These are phyloP conservation scores for Cordilura impudica DNA, from an alignment of 2,888 invertebrate genomes.

Conservation along the genomic window DNA sequence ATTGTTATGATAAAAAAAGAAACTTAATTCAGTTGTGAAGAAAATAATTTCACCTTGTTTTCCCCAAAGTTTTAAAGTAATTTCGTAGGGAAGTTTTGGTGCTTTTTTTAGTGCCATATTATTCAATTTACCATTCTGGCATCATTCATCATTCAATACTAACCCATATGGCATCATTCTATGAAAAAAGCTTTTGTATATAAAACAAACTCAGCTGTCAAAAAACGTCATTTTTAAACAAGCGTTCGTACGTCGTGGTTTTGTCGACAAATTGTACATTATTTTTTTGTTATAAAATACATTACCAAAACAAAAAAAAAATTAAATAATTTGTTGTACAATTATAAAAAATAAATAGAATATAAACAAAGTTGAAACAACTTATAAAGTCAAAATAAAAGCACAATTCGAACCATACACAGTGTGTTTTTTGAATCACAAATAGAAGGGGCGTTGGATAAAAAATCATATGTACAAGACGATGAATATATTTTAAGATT, in stretches of 20 bases:
- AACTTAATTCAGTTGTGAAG: too few species aligned
- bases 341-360: constrained; percentile 3
- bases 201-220: constrained; percentile 61
- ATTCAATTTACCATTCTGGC: neutral
- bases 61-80: too few species aligned
- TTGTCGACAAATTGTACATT: constrained; percentile 20
- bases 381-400: neutral
- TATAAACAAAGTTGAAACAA: constrained; percentile 10
- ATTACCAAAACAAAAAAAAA: neutral
- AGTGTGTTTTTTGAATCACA: neutral
- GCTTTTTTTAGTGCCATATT: too few species aligned
- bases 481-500: constrained; percentile 23
- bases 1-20: too few species aligned
- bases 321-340: neutral
- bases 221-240: constrained; percentile 60
- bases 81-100: too few species aligned
- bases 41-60: too few species aligned
- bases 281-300: constrained; percentile 2
- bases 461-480: constrained; percentile 29
- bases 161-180: constrained; percentile 1
- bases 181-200: constrained; percentile 44
- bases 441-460: constrained; percentile 45
- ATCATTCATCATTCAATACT: neutral
- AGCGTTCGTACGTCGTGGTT: constrained; percentile 50
- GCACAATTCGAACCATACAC: neutral